These are phyloP conservation scores for Diabrotica balteata DNA, from an alignment of 2,888 invertebrate genomes.

Conservation along the genomic window DNA sequence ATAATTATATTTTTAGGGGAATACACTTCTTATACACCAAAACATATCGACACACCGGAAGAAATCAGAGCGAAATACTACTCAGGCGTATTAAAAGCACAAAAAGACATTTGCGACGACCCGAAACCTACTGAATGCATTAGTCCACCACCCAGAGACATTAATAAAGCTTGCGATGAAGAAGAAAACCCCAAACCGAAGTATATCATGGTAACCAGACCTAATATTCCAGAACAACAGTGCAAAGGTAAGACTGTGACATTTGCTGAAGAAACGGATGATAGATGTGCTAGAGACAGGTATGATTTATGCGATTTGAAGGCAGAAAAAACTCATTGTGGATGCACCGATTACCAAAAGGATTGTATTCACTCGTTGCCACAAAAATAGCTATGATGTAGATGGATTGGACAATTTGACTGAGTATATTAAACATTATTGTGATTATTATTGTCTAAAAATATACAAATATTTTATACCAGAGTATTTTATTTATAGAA, in stretches of 20 bases:
- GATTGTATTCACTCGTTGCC: constrained; percentile 21
- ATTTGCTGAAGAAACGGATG: constrained; percentile 52
- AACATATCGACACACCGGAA: constrained; percentile 57
- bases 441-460: too few species aligned
- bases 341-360: constrained; percentile 53
- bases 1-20: constrained; percentile 27
- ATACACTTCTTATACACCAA: constrained; percentile 49
- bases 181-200: constrained; percentile 33
- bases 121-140: constrained; percentile 49
- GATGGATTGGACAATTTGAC: too few species aligned
- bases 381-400: too few species aligned
- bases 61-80: constrained; percentile 57
- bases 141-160: constrained; percentile 38
- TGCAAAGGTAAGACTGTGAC: constrained; percentile 52
- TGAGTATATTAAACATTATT: too few species aligned
- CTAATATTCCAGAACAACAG: constrained; percentile 50
- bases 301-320: constrained; percentile 54
- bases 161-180: constrained; percentile 26
- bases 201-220: constrained; percentile 52
- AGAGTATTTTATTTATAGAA: too few species aligned
- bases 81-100: constrained; percentile 52
- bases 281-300: constrained; percentile 50
- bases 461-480: too few species aligned
- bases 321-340: constrained; percentile 50
- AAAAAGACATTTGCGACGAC: constrained; percentile 52